Percentiles rank a stretch among this genome's conserved stretches.
phyloP scores from a whole-genome alignment of 1,140 invertebrate genomes.

The Chironomus tepperi region DNA sequence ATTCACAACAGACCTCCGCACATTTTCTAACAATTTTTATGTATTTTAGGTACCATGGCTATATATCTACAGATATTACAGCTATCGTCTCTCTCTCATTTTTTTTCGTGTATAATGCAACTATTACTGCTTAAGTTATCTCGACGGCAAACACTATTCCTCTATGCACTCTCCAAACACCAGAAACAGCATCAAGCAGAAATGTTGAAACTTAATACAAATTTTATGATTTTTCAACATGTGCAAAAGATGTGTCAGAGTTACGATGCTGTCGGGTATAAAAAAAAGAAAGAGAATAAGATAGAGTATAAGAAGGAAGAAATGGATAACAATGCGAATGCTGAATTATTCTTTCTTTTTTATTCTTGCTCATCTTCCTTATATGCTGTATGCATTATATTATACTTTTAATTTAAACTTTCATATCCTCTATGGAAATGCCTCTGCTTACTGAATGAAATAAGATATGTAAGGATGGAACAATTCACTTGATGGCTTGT shows the following conservation, averaged over 20 bases:
- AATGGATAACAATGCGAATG: not conserved
- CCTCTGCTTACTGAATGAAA: too few species aligned
- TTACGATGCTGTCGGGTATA: not conserved
- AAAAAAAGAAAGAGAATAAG: too few species aligned
- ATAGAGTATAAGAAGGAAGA: too few species aligned
- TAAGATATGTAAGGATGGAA: too few species aligned
- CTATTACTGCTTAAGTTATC: too few species aligned
- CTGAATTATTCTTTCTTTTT: too few species aligned
- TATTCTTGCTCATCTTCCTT: too few species aligned
- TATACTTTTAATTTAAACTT: too few species aligned
- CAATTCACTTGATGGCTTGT: too few species aligned
- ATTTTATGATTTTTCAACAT: slow-evolving; percentile 14
- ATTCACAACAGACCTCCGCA: not conserved
- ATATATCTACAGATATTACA: not conserved
- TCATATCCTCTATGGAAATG: too few species aligned
- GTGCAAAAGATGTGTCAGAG: slow-evolving; percentile 6
- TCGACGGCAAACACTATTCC: too few species aligned
- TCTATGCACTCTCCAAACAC: not conserved
- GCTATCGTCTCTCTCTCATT: not conserved
- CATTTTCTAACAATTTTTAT: not conserved
- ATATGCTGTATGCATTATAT: too few species aligned
- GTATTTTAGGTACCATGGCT: not conserved
- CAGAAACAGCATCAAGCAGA: not conserved
- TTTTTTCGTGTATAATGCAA: not conserved
- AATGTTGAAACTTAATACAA: slow-evolving; percentile 14